Conservation (phyloP, 1,140 invertebrate genomes). For the Drosophila parvula region DNA sequence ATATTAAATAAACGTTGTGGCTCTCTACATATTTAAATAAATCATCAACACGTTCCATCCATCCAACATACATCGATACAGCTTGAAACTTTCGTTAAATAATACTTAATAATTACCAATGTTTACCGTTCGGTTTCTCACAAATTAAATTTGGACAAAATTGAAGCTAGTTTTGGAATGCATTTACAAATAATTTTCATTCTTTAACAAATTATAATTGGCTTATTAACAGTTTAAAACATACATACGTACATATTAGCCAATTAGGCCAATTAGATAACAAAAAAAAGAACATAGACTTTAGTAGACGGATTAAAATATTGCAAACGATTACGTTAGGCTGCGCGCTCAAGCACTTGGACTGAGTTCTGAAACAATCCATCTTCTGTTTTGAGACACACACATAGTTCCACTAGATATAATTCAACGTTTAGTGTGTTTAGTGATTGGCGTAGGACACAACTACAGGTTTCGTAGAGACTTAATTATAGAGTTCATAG, state of each 20-base stretch:
- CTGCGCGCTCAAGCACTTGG: conserved; percentile 48
- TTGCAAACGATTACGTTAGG: conserved; percentile 65
- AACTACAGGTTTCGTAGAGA: conserved; percentile 72
- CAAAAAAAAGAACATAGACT: conserved; percentile 47
- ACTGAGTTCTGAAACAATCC: conserved; percentile 35
- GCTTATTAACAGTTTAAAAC: conserved; percentile 51
- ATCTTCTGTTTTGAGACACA: conserved; percentile 45
- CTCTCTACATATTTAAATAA: conserved; percentile 41
- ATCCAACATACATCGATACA: conserved; percentile 39
- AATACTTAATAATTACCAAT: conserved; percentile 73
- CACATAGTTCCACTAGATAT: conserved; percentile 42
- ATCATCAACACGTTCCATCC: conserved; percentile 37
- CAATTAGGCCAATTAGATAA: conserved; percentile 30
- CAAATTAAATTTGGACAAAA: conserved; percentile 78
- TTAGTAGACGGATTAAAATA: conserved; percentile 74
- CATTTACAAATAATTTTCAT: conserved; percentile 65
- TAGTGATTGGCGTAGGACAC: conserved; percentile 77
- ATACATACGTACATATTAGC: conserved; percentile 45
- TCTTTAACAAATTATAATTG: conserved; percentile 44
- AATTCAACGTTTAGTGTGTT: conserved; percentile 42
- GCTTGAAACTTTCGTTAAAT: conserved; percentile 45
- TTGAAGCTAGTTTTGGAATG: conserved; percentile 74
- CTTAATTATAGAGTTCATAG: conserved; percentile 58
- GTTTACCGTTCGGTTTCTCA: conserved; percentile 27
- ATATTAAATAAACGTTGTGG: conserved; percentile 52